phyloP scores from a whole-genome alignment of 2,888 invertebrate species.

The Ochropleura plecta region DNA sequence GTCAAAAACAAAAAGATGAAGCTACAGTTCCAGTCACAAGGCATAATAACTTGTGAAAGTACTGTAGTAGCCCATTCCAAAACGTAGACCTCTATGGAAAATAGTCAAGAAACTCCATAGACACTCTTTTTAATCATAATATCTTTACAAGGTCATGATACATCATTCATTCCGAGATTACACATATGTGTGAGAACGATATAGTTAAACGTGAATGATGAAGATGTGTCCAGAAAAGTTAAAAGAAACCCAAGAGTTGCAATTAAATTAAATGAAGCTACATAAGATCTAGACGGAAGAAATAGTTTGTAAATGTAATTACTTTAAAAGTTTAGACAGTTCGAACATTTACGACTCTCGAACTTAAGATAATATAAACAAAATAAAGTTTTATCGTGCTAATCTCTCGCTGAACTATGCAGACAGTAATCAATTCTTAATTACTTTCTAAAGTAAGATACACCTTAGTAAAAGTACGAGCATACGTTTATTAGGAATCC shows the following conservation, averaged over 20 bases:
- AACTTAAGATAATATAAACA: slow-evolving; percentile 5
- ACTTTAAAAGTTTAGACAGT: slow-evolving; percentile 21
- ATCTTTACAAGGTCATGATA: no score
- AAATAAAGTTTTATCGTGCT: slow-evolving; percentile 2
- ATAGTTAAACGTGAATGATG: no score
- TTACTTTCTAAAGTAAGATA: background rate
- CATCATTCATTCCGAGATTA: no score
- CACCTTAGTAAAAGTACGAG: background rate
- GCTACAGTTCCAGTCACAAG: no score
- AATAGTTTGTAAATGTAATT: slow-evolving; percentile 24
- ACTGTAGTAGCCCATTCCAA: no score
- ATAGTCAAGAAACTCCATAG: no score
- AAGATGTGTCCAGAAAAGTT: no score
- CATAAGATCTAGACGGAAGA: background rate
- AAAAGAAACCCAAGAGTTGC: slow-evolving; percentile 1
- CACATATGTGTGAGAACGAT: no score
- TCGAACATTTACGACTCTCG: slow-evolving; percentile 7
- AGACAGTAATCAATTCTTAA: slow-evolving; percentile 8
- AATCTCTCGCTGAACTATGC: background rate
- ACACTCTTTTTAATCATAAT: no score
- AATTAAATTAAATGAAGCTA: background rate
- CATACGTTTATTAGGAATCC: background rate
- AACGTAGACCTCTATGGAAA: no score
- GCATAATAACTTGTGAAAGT: no score
- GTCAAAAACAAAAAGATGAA: no score